A percentile compares a stretch with the other conserved stretches of the same genome.
phyloP scores from a whole-genome alignment of 2,797 vertebrate genomes.

The Anableps anableps region DNA sequence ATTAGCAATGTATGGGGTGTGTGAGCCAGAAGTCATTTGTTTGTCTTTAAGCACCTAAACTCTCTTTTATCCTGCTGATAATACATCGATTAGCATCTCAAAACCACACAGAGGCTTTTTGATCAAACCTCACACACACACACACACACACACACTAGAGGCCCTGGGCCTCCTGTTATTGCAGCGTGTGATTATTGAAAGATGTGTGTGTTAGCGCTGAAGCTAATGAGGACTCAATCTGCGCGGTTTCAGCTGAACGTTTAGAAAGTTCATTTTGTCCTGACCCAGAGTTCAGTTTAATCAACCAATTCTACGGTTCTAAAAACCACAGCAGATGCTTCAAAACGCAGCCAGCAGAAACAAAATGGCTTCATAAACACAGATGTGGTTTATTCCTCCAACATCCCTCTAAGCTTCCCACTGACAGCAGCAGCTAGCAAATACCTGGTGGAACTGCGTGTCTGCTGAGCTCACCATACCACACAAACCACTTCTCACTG shows the following conservation, averaged over 20 bases:
- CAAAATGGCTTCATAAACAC: too few relatives aligned
- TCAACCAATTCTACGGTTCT: too few relatives aligned
- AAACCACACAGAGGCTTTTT: conserved; percentile 71
- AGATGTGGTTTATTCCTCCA: background rate
- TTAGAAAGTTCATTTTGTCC: background rate
- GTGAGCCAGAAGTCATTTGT: conserved; percentile 72
- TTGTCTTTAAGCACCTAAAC: conserved; percentile 77
- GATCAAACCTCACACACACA: conserved; percentile 55
- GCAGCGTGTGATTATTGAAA: conserved; percentile 57
- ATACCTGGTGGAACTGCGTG: too few relatives aligned
- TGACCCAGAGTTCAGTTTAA: background rate
- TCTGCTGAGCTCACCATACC: too few relatives aligned
- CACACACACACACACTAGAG: conserved; percentile 30
- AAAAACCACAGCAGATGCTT: too few relatives aligned
- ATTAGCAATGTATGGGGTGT: conserved; percentile 62
- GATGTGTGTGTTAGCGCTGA: conserved; percentile 24
- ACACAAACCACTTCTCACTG: too few relatives aligned
- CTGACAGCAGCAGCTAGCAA: too few relatives aligned
- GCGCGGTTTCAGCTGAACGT: conserved; percentile 12
- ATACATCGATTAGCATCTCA: conserved; percentile 75
- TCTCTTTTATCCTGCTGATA: conserved; percentile 72
- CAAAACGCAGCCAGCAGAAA: too few relatives aligned
- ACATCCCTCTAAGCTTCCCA: too few relatives aligned
- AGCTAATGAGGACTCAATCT: conserved; percentile 46
- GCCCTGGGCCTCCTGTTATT: conserved; percentile 61